Evolutionary conservation across 2,113 vertebrate species (phyloP).

Genomic region (Polypterus senegalus): DNA sequence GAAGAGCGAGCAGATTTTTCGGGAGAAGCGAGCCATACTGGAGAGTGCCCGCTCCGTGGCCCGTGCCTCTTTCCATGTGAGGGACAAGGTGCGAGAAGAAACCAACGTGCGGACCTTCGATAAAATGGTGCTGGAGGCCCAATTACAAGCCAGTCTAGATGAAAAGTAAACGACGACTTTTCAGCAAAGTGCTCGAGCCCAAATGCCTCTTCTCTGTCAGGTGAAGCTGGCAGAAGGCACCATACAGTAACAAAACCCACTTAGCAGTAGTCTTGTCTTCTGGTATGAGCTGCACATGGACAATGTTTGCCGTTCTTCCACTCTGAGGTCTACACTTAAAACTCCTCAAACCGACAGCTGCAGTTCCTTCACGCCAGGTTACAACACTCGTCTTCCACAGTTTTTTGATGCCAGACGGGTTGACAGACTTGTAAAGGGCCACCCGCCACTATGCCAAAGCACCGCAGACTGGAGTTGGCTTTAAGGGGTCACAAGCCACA

Average conservation of each 20-base stretch:
- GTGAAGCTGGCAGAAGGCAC: not conserved
- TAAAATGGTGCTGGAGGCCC: conserved; percentile 90
- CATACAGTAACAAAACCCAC: conserved; percentile 1
- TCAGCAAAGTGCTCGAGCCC: conserved; percentile 2
- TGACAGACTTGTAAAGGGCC: no score
- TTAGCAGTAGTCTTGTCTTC: conserved; percentile 19
- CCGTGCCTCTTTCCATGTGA: conserved; percentile 83
- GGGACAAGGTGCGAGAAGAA: conserved; percentile 85
- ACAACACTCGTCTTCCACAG: no score
- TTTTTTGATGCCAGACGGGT: no score
- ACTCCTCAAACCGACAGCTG: no score
- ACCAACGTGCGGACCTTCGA: conserved; percentile 89
- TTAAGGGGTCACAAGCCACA: no score
- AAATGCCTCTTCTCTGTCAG: conserved; percentile 4
- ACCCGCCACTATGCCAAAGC: no score
- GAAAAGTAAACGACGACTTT: conserved; percentile 57
- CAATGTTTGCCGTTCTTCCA: no score
- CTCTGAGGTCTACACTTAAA: no score
- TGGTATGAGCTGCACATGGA: no score
- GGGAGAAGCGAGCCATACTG: conserved; percentile 73
- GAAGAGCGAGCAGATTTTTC: conserved; percentile 87
- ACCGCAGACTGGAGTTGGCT: no score
- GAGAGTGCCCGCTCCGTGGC: conserved; percentile 88
- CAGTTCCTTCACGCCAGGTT: no score
- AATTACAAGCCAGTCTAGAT: conserved; percentile 74